Evolutionary conservation across 2,797 vertebrate species (phyloP).

Genomic region (Epinephelus coioides): DNA sequence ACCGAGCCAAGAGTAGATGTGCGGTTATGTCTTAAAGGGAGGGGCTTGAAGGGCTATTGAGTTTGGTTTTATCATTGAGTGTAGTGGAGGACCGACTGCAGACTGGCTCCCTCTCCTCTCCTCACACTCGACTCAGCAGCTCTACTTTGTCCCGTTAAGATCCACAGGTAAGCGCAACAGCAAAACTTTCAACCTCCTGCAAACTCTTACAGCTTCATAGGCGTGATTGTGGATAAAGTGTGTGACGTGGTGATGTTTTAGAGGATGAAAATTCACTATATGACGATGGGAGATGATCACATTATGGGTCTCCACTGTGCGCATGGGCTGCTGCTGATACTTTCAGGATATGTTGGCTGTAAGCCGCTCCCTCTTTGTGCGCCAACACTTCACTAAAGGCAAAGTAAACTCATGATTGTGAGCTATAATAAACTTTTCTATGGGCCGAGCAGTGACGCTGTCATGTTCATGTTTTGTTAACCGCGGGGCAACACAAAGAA

Average conservation of each 20-base stretch:
- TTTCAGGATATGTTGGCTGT: conserved; percentile 29
- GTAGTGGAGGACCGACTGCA: conserved; percentile 71
- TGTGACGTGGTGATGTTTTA: background rate
- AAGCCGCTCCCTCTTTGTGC: conserved; percentile 62
- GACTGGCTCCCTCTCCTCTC: conserved; percentile 71
- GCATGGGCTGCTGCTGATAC: conserved; percentile 41
- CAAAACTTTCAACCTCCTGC: background rate
- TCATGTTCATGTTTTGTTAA: conserved; percentile 9
- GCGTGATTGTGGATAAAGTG: background rate
- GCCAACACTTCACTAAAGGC: background rate
- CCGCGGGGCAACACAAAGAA: conserved; percentile 52
- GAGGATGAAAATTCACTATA: background rate
- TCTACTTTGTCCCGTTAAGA: conserved; percentile 72
- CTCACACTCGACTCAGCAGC: conserved; percentile 67
- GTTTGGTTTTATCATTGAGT: conserved; percentile 74
- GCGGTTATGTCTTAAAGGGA: conserved; percentile 88
- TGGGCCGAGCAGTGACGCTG: background rate
- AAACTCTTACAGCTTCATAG: background rate
- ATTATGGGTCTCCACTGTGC: conserved; percentile 19
- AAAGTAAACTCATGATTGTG: background rate
- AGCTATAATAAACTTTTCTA: background rate
- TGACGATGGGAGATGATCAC: conserved; percentile 25
- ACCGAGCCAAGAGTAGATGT: conserved; percentile 85
- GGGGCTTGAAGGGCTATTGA: conserved; percentile 84
- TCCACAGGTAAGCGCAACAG: conserved; percentile 78